phyloP scores from a whole-genome alignment of 2,797 vertebrate species.

The Esox lucius region DNA sequence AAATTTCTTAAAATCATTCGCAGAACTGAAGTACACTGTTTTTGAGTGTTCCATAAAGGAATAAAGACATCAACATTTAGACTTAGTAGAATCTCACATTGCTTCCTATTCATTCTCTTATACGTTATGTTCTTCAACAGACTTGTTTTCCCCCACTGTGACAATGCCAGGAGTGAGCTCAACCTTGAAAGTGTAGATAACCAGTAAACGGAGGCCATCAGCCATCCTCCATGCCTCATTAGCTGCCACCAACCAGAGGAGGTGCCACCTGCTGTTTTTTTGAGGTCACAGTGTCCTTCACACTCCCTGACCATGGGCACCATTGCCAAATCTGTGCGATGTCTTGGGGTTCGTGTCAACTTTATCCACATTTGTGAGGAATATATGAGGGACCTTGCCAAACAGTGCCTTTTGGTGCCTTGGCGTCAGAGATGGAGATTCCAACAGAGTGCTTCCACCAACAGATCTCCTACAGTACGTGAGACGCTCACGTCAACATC shows the following conservation, averaged over 20 bases:
- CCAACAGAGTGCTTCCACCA: neutral
- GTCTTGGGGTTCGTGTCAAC: neutral
- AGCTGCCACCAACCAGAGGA: conserved; percentile 50
- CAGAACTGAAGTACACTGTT: neutral
- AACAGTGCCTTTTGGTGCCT: conserved; percentile 3
- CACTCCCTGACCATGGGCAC: conserved; percentile 3
- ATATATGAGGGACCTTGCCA: neutral
- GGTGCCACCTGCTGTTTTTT: conserved; percentile 59
- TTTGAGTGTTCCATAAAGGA: neutral
- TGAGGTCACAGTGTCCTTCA: conserved; percentile 61
- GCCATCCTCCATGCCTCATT: conserved; percentile 55
- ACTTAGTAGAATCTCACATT: too few species aligned
- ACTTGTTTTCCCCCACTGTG: neutral
- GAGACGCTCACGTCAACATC: neutral
- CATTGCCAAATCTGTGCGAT: neutral
- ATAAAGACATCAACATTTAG: too few species aligned
- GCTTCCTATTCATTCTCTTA: too few species aligned
- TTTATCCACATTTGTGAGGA: conserved; percentile 2
- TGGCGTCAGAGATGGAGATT: neutral
- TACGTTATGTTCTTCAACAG: neutral
- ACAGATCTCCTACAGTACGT: neutral
- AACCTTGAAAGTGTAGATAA: conserved; percentile 46
- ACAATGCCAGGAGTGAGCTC: conserved; percentile 25
- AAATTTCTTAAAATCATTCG: neutral
- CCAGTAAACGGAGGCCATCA: conserved; percentile 50